Evolutionary conservation across 2,797 vertebrate genomes (phyloP).

Genomic region (Hyperoplus immaculatus): DNA sequence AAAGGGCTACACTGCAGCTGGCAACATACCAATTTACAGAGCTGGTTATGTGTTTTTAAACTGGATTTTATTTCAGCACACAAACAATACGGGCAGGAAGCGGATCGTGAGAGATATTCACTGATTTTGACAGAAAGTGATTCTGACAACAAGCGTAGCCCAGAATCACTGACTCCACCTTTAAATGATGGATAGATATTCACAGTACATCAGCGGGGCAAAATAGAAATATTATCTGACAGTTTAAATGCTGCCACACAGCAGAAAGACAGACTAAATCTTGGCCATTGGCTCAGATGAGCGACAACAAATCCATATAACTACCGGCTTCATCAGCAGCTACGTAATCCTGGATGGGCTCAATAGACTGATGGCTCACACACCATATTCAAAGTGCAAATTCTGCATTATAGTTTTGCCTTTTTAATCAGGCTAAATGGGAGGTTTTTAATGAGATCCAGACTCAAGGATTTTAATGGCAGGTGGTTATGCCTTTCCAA

Average conservation of each 20-base stretch:
- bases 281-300: constrained; percentile 39
- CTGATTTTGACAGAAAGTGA: too few relatives aligned
- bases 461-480: constrained; percentile 8
- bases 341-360: constrained; percentile 54
- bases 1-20: too few relatives aligned
- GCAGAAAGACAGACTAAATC: constrained; percentile 55
- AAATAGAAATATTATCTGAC: constrained; percentile 42
- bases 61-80: too few relatives aligned
- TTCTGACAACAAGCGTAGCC: too few relatives aligned
- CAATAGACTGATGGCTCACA: constrained; percentile 47
- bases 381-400: constrained; percentile 24
- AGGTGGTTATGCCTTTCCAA: constrained; percentile 14
- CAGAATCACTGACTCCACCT: too few relatives aligned
- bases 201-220: constrained; percentile 33
- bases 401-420: constrained; percentile 52
- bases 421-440: constrained; percentile 48
- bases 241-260: constrained; percentile 49
- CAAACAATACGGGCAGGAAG: too few relatives aligned
- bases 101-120: too few relatives aligned
- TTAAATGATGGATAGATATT: constrained; percentile 1
- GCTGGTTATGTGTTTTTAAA: too few relatives aligned
- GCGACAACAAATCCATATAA: constrained; percentile 57
- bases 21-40: too few relatives aligned
- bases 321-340: constrained; percentile 42
- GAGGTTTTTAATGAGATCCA: constrained; percentile 31